Evolutionary conservation across 2,888 invertebrate species (phyloP), one percentile per base, ranked within the genome.

Genomic region (Catocala fraxini): DNA sequence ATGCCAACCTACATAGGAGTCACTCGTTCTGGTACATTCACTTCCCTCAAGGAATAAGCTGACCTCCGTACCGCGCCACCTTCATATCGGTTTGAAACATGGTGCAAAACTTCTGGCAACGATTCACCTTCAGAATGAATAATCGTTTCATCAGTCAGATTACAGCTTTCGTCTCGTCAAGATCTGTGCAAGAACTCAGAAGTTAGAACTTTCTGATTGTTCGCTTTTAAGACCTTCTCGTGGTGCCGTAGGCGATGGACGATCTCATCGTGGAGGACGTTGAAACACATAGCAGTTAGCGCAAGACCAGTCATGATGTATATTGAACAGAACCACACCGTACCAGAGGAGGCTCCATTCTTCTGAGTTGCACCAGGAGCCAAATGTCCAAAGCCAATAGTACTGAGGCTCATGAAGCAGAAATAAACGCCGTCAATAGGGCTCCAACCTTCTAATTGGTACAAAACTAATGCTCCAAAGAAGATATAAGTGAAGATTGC

Each of bases 401-500:
- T 98, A 79, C 97, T 98, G 78, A 99, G 95, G 83, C 98, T 98
- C 97, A 99, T 98, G 90, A 99, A 99, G 91, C 98, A 99, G 90
- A 99, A 99, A 90, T 98, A 99, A 79, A 98, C 96, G 59, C 98
- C 98, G 84, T 99, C 98, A 65, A 99, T 95, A 52, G 98, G 96
- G 77, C 97, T 96, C 99, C 99, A 99, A 80, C 97, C 98, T 89
- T 99, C 99, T 88, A 99, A 95, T 73, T 98, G 96, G 83, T 97
- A 97, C 72, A 99, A 96, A 35, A 98, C 96, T 64, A 98, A 95
- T 0, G 99, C 98, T 5, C 99, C 99, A 57, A 98, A 96, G 75
- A 98, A 96, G 63, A 99, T 97, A 88, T 99, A 99, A 70, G 97
- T 96, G 71, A 98, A 96, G 95, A 99, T 98, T 76, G 98, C 97